Conservation (phyloP, 2,797 vertebrate genomes). For the Hirundo rustica region DNA sequence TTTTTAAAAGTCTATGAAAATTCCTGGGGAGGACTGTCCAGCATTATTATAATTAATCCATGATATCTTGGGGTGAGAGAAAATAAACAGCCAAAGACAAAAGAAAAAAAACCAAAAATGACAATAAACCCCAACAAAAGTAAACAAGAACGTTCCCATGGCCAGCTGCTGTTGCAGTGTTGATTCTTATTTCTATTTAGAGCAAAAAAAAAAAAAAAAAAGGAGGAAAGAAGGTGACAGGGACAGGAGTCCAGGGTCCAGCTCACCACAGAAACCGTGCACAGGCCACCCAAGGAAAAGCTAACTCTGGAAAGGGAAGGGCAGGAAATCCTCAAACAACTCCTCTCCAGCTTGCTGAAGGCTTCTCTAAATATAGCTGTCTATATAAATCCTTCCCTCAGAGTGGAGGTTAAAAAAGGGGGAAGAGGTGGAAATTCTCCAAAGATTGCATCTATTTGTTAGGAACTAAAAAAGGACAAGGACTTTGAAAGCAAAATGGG, state of each 20-base stretch:
- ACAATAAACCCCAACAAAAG: neutral
- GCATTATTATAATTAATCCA: neutral
- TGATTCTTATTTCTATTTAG: neutral
- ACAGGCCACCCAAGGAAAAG: neutral
- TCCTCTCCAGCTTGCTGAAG: neutral
- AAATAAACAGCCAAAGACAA: neutral
- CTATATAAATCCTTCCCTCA: constrained; percentile 27
- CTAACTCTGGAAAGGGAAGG: constrained; percentile 25
- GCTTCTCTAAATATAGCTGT: constrained; percentile 26
- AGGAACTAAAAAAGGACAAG: constrained; percentile 7
- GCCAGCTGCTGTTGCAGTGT: neutral
- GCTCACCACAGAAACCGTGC: fast-evolving
- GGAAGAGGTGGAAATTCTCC: neutral
- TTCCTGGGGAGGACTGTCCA: neutral
- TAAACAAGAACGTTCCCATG: neutral
- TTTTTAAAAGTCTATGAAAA: neutral
- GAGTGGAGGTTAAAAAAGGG: neutral
- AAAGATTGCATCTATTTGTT: neutral
- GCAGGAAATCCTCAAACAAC: constrained; percentile 44
- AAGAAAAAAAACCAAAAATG: neutral
- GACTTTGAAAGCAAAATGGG: neutral
- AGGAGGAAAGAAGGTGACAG: neutral
- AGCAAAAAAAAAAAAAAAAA: neutral
- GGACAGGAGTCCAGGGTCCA: neutral
- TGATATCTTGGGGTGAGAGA: neutral